Base-by-base conservation (phyloP, 2,888 invertebrate genomes). In the Kuschelorhynchus macadamiae region DNA sequence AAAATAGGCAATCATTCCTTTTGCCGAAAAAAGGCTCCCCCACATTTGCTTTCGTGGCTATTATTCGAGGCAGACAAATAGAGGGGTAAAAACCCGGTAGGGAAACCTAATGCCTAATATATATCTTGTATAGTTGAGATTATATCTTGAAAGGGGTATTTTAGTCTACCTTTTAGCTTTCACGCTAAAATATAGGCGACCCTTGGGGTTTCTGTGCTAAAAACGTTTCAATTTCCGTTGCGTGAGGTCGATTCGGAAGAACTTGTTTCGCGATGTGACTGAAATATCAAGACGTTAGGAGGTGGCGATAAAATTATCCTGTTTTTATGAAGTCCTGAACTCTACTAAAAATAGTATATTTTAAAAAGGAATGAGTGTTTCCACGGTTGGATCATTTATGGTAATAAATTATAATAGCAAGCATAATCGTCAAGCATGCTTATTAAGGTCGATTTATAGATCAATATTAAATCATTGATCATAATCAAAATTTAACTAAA, bases 41-140 rank as follows among this genome's bases (percentile, higher is more conserved):
- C 49, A 52, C 52, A 63, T 63, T 53, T 53, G 62, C 55, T 63
- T 46, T 16, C 44, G 25, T 16, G 17, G 30, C 42, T 18, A 30
- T 46, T 21, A 33, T 50, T 50, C 42, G 52, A 52, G 44, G 52
- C 52, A 62, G 52, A 62, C 61, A 62, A 62, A 62, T 52, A 62
- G 50, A 50, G 50, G 49, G 60, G 49, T 39, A 18, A n/a, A n/a
- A n/a, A n/a, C n/a, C n/a, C n/a, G n/a, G n/a, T n/a, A n/a, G 44
- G 32, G 44, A 53, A 60, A 20, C 55, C 55, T 63, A 63, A 63
- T 55, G 63, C 36, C 46, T 25, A 36, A 55, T 39, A 63, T 63
- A 63, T 63, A 55, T 63, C 52, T 63, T 55, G 63, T 50, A 55
- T 63, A 44, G 55, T 55, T 63, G 33, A 50, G 46, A 63, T 63